These are phyloP conservation scores for Melanotus villosus DNA, from an alignment of 2,888 invertebrate genomes.

Conservation along the genomic window DNA sequence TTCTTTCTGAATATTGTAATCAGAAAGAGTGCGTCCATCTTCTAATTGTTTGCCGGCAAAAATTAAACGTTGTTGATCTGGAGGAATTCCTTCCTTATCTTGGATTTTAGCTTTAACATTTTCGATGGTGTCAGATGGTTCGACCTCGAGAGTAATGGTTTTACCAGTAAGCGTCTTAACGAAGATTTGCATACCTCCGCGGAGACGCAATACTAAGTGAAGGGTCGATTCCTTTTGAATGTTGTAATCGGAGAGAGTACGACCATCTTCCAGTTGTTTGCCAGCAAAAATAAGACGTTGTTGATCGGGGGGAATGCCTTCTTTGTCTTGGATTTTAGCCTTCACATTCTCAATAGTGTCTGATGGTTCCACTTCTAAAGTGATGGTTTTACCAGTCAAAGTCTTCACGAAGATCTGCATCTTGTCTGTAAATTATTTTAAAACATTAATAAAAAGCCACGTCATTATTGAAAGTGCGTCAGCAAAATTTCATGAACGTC, in stretches of 20 bases:
- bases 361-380: slow-evolving; percentile 21
- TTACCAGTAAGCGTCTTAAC: slow-evolving; percentile 73
- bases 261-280: slow-evolving; percentile 9
- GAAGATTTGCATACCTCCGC: slow-evolving; percentile 79
- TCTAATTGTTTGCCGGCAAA: slow-evolving; percentile 94
- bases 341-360: slow-evolving; percentile 24
- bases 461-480: background rate
- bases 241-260: slow-evolving; percentile 23
- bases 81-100: slow-evolving; percentile 92
- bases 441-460: background rate
- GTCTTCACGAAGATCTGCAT: slow-evolving; percentile 66
- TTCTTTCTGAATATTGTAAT: slow-evolving; percentile 65
- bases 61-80: slow-evolving; percentile 90
- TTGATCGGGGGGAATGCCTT: slow-evolving; percentile 15
- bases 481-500: slow-evolving; percentile 4
- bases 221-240: slow-evolving; percentile 21
- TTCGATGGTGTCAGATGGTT: slow-evolving; percentile 91
- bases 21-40: slow-evolving; percentile 73
- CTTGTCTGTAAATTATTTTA: slow-evolving; percentile 6
- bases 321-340: slow-evolving; percentile 15
- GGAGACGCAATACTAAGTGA: slow-evolving; percentile 71
- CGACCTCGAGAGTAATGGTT: slow-evolving; percentile 73
- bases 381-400: slow-evolving; percentile 58
- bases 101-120: slow-evolving; percentile 95
- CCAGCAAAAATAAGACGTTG: slow-evolving; percentile 21